A percentile compares a stretch with the other conserved stretches of the same genome.
phyloP scores from a whole-genome alignment of 1,140 invertebrate species.

The Zaprionus vittiger region DNA sequence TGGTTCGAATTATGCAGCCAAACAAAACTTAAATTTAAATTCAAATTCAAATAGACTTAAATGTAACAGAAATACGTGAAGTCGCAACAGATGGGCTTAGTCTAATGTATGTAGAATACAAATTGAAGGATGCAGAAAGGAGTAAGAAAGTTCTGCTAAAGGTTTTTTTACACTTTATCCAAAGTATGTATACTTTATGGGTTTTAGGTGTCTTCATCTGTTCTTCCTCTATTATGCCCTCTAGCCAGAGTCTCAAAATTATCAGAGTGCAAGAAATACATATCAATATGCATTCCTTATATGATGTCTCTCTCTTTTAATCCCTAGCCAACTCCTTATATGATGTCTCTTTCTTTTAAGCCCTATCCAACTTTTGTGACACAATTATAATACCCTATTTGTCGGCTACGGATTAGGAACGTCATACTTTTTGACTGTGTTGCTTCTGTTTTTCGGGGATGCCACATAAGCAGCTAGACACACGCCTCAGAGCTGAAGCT shows the following conservation, averaged over 20 bases:
- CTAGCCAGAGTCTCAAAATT: neutral
- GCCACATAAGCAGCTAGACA: conserved; percentile 15
- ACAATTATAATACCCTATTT: conserved; percentile 6
- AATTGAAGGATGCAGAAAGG: neutral
- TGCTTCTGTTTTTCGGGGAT: neutral
- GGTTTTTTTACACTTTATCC: neutral
- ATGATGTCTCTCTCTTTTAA: neutral
- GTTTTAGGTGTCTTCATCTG: neutral
- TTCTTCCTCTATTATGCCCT: neutral
- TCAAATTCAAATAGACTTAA: too few relatives aligned
- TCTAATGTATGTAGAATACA: neutral
- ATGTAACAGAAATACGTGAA: too few relatives aligned
- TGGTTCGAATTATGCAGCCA: too few relatives aligned
- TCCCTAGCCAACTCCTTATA: neutral
- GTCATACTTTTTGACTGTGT: neutral
- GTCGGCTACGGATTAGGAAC: neutral
- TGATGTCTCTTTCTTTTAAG: neutral
- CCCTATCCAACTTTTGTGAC: neutral
- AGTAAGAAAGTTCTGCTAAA: too few relatives aligned
- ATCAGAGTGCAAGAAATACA: neutral
- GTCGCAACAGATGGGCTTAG: too few relatives aligned
- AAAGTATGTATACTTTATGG: neutral
- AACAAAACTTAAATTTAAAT: too few relatives aligned
- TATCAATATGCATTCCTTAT: neutral
- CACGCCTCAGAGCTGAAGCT: conserved; percentile 51